A percentile compares a stretch with the other conserved stretches of the same genome.
These are phyloP conservation scores for Eueides isabella DNA, from an alignment of 1,140 invertebrate species.

Conservation along the genomic window DNA sequence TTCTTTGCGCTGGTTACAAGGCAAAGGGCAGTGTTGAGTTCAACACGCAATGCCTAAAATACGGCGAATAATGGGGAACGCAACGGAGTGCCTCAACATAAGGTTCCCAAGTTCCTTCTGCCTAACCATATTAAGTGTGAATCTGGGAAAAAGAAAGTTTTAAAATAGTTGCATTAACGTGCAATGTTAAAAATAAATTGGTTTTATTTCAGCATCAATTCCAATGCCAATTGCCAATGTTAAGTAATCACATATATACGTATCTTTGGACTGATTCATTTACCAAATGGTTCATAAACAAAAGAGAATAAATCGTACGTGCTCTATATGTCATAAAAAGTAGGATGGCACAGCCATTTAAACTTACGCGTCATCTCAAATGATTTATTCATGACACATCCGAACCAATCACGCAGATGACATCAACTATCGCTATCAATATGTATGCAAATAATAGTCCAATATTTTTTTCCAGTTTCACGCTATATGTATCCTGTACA, in stretches of 20 bases:
- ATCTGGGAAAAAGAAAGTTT: no score
- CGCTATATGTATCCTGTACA: not conserved
- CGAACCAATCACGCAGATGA: conserved; percentile 28
- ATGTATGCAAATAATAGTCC: conserved; percentile 20
- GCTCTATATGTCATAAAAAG: conserved; percentile 25
- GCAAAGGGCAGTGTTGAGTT: no score
- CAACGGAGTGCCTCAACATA: no score
- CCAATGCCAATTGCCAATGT: no score
- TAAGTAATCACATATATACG: not conserved
- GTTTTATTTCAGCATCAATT: no score
- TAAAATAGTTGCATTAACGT: no score
- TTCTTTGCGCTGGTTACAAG: no score
- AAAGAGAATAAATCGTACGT: conserved; percentile 20
- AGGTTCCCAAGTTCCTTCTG: no score
- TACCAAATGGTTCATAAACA: conserved; percentile 18
- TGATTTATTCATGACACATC: conserved; percentile 34
- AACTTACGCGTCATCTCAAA: conserved; percentile 25
- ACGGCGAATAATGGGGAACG: no score
- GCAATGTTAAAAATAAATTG: no score
- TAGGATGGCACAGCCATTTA: conserved; percentile 25
- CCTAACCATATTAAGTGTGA: no score
- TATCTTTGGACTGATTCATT: conserved; percentile 1
- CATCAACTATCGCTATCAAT: conserved; percentile 29
- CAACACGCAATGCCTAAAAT: no score
- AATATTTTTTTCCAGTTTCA: not conserved